Evolutionary conservation across 2,113 vertebrate genomes (phyloP).

Genomic region (Asarcornis scutulata): DNA sequence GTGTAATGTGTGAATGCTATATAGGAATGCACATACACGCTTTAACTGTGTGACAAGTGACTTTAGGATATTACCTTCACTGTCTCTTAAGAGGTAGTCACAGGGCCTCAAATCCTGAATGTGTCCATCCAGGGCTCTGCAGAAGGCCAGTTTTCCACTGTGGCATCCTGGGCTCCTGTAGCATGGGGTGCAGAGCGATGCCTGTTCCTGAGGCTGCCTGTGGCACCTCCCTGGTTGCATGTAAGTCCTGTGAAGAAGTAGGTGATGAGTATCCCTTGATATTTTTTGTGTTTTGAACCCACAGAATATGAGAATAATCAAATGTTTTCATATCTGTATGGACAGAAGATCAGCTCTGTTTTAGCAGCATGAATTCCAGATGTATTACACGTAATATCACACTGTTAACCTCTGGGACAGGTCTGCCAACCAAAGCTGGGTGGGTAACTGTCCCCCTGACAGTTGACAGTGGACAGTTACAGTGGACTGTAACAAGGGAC

Average conservation of each 20-base stretch:
- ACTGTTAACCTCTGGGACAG: not conserved
- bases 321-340: not conserved
- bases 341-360: not conserved
- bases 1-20: not conserved
- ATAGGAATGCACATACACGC: not conserved
- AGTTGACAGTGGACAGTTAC: no score
- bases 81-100: not conserved
- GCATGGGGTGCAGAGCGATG: accelerated
- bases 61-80: not conserved
- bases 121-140: not conserved
- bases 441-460: not conserved
- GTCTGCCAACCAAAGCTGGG: not conserved
- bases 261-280: not conserved
- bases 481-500: not conserved
- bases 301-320: not conserved
- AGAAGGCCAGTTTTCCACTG: not conserved
- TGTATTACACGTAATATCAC: not conserved
- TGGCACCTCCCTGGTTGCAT: not conserved
- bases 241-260: not conserved
- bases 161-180: not conserved
- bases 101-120: not conserved
- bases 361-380: not conserved
- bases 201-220: not conserved
- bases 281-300: not conserved
- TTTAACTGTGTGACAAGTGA: not conserved